phyloP scores from a whole-genome alignment of 2,113 vertebrate species.

The Oncorhynchus nerka region DNA sequence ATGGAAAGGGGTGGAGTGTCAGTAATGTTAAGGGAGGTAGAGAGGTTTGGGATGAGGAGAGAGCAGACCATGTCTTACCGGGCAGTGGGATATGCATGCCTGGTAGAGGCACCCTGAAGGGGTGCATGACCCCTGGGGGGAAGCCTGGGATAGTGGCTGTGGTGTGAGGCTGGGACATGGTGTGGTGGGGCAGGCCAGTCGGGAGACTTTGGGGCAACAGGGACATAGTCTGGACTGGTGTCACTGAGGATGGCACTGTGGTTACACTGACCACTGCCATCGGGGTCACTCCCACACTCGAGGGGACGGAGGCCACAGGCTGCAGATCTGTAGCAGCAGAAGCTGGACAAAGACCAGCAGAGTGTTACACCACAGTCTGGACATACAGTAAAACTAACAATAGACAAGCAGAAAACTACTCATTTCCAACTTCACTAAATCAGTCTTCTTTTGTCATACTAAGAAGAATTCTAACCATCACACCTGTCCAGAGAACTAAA shows the following conservation, averaged over 20 bases:
- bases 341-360: slow-evolving; percentile 42
- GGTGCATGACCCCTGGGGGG: slow-evolving; percentile 98
- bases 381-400: background rate
- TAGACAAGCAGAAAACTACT: too few relatives aligned
- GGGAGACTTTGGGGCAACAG: slow-evolving; percentile 86
- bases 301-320: slow-evolving; percentile 79
- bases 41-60: background rate
- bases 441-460: too few relatives aligned
- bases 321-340: slow-evolving; percentile 67
- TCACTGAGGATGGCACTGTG: slow-evolving; percentile 87
- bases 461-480: too few relatives aligned
- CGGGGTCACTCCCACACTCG: slow-evolving; percentile 81
- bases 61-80: slow-evolving; percentile 76
- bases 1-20: background rate
- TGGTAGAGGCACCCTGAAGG: slow-evolving; percentile 96
- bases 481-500: too few relatives aligned
- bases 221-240: slow-evolving; percentile 88
- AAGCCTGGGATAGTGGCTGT: slow-evolving; percentile 86
- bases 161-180: slow-evolving; percentile 82
- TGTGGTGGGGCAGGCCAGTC: slow-evolving; percentile 85
- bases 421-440: too few relatives aligned
- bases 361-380: background rate
- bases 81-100: slow-evolving; percentile 99
- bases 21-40: background rate
- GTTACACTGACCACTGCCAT: slow-evolving; percentile 82